phyloP scores from a whole-genome alignment of 2,888 invertebrate species.

The Clunio marinus region DNA sequence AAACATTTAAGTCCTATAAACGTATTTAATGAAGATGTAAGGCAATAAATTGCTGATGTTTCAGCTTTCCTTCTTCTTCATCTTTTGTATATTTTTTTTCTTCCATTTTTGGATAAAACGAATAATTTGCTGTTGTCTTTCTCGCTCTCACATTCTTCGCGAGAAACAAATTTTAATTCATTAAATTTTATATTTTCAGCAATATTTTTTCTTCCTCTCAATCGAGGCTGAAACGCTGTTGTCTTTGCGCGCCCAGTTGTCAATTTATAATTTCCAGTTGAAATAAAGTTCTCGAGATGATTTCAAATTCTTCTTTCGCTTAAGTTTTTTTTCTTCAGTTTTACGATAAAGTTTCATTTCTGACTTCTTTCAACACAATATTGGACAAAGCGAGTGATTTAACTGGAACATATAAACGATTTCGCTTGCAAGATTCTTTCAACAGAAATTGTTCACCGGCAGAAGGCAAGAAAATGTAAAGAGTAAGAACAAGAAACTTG shows the following conservation, averaged over 20 bases:
- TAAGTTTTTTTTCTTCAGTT: too few species aligned
- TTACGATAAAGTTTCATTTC: background rate
- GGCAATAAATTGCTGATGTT: slow-evolving; percentile 31
- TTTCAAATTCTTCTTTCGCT: too few species aligned
- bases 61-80: too few species aligned
- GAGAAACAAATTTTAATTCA: slow-evolving; percentile 26
- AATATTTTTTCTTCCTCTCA: background rate
- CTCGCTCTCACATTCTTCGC: slow-evolving; percentile 14
- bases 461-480: background rate
- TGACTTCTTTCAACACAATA: background rate
- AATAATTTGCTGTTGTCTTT: slow-evolving; percentile 18
- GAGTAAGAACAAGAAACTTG: background rate
- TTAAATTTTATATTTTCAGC: slow-evolving; percentile 24
- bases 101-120: slow-evolving; percentile 29
- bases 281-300: slow-evolving; percentile 9
- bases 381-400: background rate
- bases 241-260: slow-evolving; percentile 22
- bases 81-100: too few species aligned
- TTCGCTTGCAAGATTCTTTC: background rate
- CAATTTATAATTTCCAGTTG: slow-evolving; percentile 13
- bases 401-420: background rate
- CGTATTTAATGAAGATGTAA: slow-evolving; percentile 32
- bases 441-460: background rate
- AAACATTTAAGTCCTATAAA: slow-evolving; percentile 27
- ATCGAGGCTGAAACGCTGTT: background rate